Evolutionary conservation across 2,797 vertebrate genomes (phyloP), one percentile per base, ranked within the genome.

Genomic region (Enteromius mattozi): DNA sequence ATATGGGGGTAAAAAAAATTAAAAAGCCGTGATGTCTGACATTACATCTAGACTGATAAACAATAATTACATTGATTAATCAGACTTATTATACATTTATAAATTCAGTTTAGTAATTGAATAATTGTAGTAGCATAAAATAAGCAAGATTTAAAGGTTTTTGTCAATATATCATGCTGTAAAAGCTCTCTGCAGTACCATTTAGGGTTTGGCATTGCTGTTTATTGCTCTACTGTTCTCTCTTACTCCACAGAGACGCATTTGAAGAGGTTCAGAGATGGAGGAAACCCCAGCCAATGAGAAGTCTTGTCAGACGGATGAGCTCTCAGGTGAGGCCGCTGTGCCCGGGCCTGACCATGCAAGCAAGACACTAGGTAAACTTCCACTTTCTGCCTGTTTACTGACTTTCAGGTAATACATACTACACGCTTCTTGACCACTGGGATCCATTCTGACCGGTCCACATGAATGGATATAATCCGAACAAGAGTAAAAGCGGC

Each of bases 291-390:
- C 81, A 30, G 82, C 79, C 72, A 88, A 87, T 17, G 85, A 90
- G 49, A 88, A 88, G 75, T 87, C 72, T 33, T 87, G 89, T 12
- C 89, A 90, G 77, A 88, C 89, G 2, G 89, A 86, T 37, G 66
- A 69, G 3, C 7, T 76, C 33, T 69, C 63, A 0, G 42, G 19
- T 4, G 76, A 79, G 49, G 56, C 65, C 27, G 35, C 74, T 35
- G 40, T 82, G 4, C 74, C 83, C n/a, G 66, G 66, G 6, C 56
- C 79, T 3, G 83, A 78, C 40, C 83, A 51, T 13, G 40, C 54
- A 17, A 75, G 45, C 76, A 82, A 78, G 45, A 82, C 78, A 0
- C 27, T 54, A 74, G 85, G 86, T 86, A 59, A 82, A 13, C 10
- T 14, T 33, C 6, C 0, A 0, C 24, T 61, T 24, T 69, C 42